Evolutionary conservation across 2,113 vertebrate species (phyloP).

Genomic region (Stegastes partitus): DNA sequence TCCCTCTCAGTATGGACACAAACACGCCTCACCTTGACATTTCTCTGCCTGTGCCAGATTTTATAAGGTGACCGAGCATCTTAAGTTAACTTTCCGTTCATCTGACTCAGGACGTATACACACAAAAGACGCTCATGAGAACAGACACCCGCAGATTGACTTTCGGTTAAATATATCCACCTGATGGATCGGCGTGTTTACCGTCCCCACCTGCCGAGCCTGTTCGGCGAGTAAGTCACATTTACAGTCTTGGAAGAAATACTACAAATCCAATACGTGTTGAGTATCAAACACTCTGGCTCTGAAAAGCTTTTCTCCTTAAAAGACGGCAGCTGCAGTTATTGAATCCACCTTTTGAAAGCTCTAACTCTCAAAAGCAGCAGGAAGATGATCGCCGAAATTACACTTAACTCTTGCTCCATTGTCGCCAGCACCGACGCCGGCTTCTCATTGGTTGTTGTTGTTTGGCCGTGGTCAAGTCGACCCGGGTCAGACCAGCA

Average conservation of each 20-base stretch:
- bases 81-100: conserved; percentile 24
- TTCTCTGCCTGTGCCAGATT: conserved; percentile 5
- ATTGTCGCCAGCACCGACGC: background rate
- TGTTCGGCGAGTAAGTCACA: conserved; percentile 5
- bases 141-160: conserved; percentile 24
- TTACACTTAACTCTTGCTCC: background rate
- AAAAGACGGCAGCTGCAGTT: background rate
- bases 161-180: conserved; percentile 19
- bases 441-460: background rate
- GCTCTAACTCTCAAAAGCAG: background rate
- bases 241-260: conserved; percentile 5
- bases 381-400: background rate
- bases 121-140: background rate
- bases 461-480: conserved; percentile 14
- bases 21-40: conserved; percentile 33
- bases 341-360: background rate
- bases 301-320: background rate
- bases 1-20: background rate
- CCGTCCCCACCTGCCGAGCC: conserved; percentile 4
- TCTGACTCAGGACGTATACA: conserved; percentile 25
- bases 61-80: conserved; percentile 32
- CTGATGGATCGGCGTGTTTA: conserved; percentile 21
- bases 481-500: conserved; percentile 22
- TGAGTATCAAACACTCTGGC: conserved; percentile 14
- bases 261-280: conserved; percentile 19